Percentiles rank a stretch among this genome's conserved stretches.
phyloP scores from a whole-genome alignment of 2,797 vertebrate species.

The Dallia pectoralis region DNA sequence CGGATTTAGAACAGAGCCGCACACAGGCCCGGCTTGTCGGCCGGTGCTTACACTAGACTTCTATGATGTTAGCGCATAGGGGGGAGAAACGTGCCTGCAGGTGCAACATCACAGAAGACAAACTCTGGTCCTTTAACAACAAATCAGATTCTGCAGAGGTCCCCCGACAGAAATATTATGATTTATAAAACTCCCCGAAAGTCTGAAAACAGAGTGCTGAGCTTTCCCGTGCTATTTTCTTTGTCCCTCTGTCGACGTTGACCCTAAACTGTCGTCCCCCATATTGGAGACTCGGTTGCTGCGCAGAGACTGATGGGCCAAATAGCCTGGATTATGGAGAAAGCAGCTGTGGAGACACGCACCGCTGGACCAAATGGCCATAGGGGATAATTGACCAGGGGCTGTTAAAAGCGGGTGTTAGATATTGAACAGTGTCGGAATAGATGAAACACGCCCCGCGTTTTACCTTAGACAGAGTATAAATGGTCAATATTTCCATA shows the following conservation, averaged over 20 bases:
- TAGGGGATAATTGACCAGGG: constrained; percentile 35
- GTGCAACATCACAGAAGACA: constrained; percentile 50
- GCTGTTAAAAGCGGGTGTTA: constrained; percentile 18
- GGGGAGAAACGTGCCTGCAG: constrained; percentile 33
- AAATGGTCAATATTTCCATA: not conserved
- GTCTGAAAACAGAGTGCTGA: not conserved
- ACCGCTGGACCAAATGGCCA: constrained; percentile 39
- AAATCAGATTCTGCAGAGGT: constrained; percentile 34
- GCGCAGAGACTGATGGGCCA: constrained; percentile 48
- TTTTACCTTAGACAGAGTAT: not conserved
- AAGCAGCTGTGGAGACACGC: constrained; percentile 59
- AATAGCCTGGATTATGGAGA: constrained; percentile 59
- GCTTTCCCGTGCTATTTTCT: constrained; percentile 31
- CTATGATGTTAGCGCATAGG: constrained; percentile 21
- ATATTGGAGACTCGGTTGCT: constrained; percentile 45
- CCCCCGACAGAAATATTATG: constrained; percentile 38
- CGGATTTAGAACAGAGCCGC: constrained; percentile 26
- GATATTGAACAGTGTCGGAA: not conserved
- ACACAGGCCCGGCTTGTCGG: constrained; percentile 9
- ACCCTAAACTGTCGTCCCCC: constrained; percentile 50
- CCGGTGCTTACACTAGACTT: constrained; percentile 19
- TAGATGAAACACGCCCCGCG: not conserved
- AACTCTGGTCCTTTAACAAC: constrained; percentile 31
- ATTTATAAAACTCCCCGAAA: constrained; percentile 44
- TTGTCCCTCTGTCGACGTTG: constrained; percentile 38